Evolutionary conservation across 1,140 invertebrate species (phyloP).

Genomic region (Lepidostoma basale): DNA sequence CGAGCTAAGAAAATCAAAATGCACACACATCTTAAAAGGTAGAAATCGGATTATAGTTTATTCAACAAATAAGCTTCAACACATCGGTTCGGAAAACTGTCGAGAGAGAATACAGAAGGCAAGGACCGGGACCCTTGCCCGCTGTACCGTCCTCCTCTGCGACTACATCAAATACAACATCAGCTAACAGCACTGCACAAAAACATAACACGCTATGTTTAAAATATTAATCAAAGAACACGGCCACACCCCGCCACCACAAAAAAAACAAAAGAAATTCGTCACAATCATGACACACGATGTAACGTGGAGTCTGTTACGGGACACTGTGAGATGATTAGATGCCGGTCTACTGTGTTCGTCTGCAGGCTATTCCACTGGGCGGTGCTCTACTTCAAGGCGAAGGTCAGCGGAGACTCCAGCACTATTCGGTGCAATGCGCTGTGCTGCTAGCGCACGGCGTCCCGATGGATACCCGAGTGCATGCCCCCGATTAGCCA

Average conservation of each 20-base stretch:
- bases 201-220: constrained; percentile 42
- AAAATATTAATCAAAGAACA: constrained; percentile 38
- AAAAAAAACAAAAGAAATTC: constrained; percentile 30
- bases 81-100: constrained; percentile 16
- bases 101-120: constrained; percentile 22
- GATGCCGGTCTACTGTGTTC: too few species aligned
- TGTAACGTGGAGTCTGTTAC: not conserved
- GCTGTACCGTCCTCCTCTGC: constrained; percentile 20
- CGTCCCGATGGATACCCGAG: too few species aligned
- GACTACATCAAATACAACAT: constrained; percentile 30
- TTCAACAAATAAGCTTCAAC: constrained; percentile 31
- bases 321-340: too few species aligned
- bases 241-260: constrained; percentile 43
- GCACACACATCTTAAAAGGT: constrained; percentile 29
- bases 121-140: not conserved
- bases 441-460: not conserved
- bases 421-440: not conserved
- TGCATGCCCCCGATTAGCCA: too few species aligned
- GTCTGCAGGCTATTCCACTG: too few species aligned
- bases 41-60: constrained; percentile 25
- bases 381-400: too few species aligned
- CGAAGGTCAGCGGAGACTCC: not conserved
- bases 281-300: constrained; percentile 26
- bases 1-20: constrained; percentile 33
- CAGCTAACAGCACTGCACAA: constrained; percentile 43